Evolutionary conservation across 2,113 vertebrate species (phyloP).

Genomic region (Syngnathus scovelli): DNA sequence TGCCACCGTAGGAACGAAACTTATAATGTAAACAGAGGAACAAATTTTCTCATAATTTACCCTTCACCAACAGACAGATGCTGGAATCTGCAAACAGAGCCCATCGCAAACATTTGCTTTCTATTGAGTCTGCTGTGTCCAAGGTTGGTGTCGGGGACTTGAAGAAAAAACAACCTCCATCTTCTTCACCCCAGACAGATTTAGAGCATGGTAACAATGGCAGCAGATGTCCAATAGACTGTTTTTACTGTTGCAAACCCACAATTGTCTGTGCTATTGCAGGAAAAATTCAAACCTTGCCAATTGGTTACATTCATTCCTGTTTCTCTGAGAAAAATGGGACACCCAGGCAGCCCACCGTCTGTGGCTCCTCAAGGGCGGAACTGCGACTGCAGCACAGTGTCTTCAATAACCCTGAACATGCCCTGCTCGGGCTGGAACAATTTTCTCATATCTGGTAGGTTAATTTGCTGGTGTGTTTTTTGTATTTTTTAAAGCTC

Average conservation of each 20-base stretch:
- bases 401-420: conserved; percentile 83
- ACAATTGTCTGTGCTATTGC: conserved; percentile 9
- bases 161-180: not conserved
- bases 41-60: not conserved
- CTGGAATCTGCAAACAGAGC: conserved; percentile 57
- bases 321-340: conserved; percentile 82
- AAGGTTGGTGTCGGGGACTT: conserved; percentile 17
- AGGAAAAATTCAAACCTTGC: conserved; percentile 79
- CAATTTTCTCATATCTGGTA: conserved; percentile 88
- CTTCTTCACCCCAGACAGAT: conserved; percentile 14
- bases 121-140: conserved; percentile 56
- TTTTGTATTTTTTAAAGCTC: not conserved
- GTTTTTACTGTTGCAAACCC: not conserved
- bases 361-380: conserved; percentile 78
- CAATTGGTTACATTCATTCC: conserved; percentile 80
- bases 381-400: conserved; percentile 71
- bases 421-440: conserved; percentile 78
- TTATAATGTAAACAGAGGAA: not conserved
- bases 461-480: conserved; percentile 11
- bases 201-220: conserved; percentile 61
- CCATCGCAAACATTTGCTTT: conserved; percentile 64
- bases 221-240: too few species aligned
- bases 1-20: too few species aligned
- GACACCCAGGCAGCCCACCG: conserved; percentile 80
- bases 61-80: conserved; percentile 51